A percentile compares a stretch with the other conserved stretches of the same genome.
These are phyloP conservation scores for Lysandra coridon DNA, from an alignment of 2,888 invertebrate species.

Conservation along the genomic window DNA sequence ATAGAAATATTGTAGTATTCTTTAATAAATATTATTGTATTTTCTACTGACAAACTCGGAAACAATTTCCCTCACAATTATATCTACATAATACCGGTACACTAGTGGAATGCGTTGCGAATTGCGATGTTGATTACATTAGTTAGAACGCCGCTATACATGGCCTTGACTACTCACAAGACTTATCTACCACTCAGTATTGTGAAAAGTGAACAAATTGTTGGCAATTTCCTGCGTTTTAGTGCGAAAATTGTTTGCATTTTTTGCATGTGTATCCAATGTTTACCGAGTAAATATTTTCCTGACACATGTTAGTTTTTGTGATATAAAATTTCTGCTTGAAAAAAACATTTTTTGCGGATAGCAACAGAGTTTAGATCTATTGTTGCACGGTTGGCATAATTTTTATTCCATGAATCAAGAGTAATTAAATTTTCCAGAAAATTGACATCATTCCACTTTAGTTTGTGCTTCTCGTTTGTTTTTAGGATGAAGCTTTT, in stretches of 20 bases:
- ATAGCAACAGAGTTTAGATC: background rate
- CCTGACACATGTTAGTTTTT: background rate
- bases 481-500: background rate
- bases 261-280: background rate
- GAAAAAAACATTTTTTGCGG: background rate
- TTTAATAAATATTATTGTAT: background rate
- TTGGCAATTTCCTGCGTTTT: constrained; percentile 2
- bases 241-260: background rate
- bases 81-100: background rate
- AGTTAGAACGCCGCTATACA: background rate
- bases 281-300: background rate
- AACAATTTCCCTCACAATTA: background rate
- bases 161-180: constrained; percentile 1
- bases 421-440: background rate
- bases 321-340: background rate
- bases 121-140: constrained; percentile 10
- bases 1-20: background rate
- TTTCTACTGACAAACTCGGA: background rate
- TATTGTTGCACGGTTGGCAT: background rate
- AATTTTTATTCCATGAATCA: background rate
- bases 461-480: background rate
- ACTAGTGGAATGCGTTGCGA: background rate
- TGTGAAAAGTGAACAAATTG: background rate
- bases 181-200: background rate
- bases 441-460: background rate